Evolutionary conservation across 1,140 invertebrate species (phyloP), one percentile per base, ranked within the genome.

Genomic region (Rhopalosiphum maidis): DNA sequence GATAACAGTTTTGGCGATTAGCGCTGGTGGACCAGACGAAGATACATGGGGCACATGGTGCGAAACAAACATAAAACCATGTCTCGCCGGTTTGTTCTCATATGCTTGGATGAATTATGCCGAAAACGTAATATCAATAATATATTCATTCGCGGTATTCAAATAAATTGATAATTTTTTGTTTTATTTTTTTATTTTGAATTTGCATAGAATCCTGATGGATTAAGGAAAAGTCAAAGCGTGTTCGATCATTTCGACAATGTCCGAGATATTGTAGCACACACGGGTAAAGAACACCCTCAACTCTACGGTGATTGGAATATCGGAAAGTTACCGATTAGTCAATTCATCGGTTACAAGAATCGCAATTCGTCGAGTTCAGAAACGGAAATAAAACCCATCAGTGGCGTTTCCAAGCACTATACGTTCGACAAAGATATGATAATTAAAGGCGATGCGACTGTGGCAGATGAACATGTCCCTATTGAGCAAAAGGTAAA

Each of bases 291-390:
- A 43, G 54, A 90, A 60, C 89, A 90, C 6, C 54, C 89, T 55
- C 89, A 90, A 41, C 35, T 90, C 23, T 90, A 90, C 6, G 89
- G 89, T 22, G 51, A 90, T 21, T 90, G 89, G 89, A 90, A 60
- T 25, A n/a, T 90, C 48, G 89, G 89, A 54, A 90, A 30, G 8
- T 90, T 90, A n/a, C 89, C 89, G 6, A 22, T 90, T 18, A 90
- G 89, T 41, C 37, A 60, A 41, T 90, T 90, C 51, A 55, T 90
- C 9, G 89, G 89, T 30, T 85, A 43, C 23, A 0, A 83, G 21
- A 8, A 25, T 23, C 8, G 35, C 5, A 8, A 83, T 21, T 23
- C n/a, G 21, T 2, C 7, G 35, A 41, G 37, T 83, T 83, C 7
- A 85, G 9, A 43, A 85, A 30, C 37, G 9, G 21, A 30, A 85